A percentile compares a stretch with the other conserved stretches of the same genome.
Evolutionary conservation across 37 sponge, comb jelly and placozoan species (phyloP).

Genomic region (Hexactinellida sp.): DNA sequence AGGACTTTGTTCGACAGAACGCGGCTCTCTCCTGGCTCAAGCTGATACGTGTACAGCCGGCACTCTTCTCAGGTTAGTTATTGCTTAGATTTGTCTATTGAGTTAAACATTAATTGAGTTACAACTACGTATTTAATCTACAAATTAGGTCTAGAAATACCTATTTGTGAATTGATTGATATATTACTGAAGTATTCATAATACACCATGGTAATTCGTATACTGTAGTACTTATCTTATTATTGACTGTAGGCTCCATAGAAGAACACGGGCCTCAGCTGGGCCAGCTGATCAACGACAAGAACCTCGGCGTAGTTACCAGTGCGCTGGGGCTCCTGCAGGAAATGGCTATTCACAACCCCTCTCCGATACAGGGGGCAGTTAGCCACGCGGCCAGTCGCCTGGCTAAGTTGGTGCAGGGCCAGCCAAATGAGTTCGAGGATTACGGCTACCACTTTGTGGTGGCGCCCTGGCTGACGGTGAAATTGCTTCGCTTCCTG

Average conservation of each 20-base stretch:
- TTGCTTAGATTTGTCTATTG: too few relatives aligned
- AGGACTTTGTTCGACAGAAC: slow-evolving; percentile 69
- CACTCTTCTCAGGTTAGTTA: slow-evolving; percentile 25
- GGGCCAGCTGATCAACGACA: slow-evolving; percentile 66
- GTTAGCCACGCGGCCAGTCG: slow-evolving; percentile 51
- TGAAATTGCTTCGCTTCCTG: slow-evolving; percentile 66
- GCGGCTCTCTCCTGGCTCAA: slow-evolving; percentile 75
- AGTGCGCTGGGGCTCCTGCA: slow-evolving; percentile 66
- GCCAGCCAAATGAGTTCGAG: slow-evolving; percentile 44
- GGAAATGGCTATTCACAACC: slow-evolving; percentile 48
- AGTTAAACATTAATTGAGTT: background rate
- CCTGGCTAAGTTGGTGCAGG: slow-evolving; percentile 46
- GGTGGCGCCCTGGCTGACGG: slow-evolving; percentile 86
- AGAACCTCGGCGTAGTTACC: slow-evolving; percentile 81
- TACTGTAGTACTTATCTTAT: too few relatives aligned
- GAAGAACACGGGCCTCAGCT: slow-evolving; percentile 43
- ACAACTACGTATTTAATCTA: too few relatives aligned
- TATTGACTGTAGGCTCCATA: slow-evolving; percentile 15
- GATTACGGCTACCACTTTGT: slow-evolving; percentile 96
- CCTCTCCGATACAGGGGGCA: slow-evolving; percentile 33
- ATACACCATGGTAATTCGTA: too few relatives aligned
- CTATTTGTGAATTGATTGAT: too few relatives aligned
- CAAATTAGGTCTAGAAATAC: too few relatives aligned
- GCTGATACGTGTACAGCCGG: slow-evolving; percentile 48
- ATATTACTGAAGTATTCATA: too few relatives aligned